Evolutionary conservation across 1,140 invertebrate species (phyloP).

Genomic region (Heterodera carotae): DNA sequence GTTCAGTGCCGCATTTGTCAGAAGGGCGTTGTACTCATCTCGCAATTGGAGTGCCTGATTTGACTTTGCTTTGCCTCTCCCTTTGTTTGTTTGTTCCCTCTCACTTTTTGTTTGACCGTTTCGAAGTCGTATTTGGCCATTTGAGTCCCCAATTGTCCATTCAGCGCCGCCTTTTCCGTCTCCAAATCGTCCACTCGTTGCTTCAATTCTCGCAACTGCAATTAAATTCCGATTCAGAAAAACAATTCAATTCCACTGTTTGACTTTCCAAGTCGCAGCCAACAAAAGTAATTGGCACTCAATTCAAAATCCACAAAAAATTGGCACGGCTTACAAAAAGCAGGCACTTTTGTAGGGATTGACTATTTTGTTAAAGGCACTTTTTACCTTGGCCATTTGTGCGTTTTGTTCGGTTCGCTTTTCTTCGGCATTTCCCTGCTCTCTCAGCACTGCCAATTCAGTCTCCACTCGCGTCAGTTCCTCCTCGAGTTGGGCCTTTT

Average conservation of each 20-base stretch:
- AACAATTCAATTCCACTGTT: constrained; percentile 3
- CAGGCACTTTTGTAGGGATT: background rate
- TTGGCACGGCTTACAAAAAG: too few relatives aligned
- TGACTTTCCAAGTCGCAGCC: too few relatives aligned
- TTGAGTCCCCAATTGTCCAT: constrained; percentile 30
- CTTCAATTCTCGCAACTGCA: constrained; percentile 38
- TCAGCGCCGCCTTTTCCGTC: constrained; percentile 16
- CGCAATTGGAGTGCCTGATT: constrained; percentile 33
- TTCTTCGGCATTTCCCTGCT: constrained; percentile 15
- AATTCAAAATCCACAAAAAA: background rate
- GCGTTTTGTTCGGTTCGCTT: constrained; percentile 22
- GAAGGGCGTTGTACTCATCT: constrained; percentile 29
- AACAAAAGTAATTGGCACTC: too few relatives aligned
- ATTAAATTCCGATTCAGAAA: constrained; percentile 19
- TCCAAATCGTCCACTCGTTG: constrained; percentile 28
- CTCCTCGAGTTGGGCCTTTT: constrained; percentile 27
- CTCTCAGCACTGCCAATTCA: constrained; percentile 19
- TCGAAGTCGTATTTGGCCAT: constrained; percentile 38
- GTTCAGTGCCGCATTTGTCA: constrained; percentile 3
- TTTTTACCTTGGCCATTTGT: constrained; percentile 33
- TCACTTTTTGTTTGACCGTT: constrained; percentile 35
- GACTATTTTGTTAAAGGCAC: background rate
- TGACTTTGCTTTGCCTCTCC: background rate
- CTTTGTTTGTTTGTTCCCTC: background rate
- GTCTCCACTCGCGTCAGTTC: constrained; percentile 11